phyloP scores from a whole-genome alignment of 2,797 vertebrate species.

The Huso huso region DNA sequence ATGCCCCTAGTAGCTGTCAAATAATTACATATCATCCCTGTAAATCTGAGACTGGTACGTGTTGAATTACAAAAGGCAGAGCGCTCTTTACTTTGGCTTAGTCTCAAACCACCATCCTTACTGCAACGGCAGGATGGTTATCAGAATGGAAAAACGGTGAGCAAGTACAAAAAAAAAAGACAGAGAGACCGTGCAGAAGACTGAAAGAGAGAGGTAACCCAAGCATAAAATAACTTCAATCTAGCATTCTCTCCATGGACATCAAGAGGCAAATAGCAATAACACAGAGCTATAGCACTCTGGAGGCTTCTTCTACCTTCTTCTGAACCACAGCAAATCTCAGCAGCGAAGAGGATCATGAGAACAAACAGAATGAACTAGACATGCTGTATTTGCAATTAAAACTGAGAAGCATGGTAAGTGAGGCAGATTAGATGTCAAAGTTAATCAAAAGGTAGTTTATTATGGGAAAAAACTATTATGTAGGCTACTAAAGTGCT shows the following conservation, averaged over 20 bases:
- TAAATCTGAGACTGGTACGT: too few species aligned
- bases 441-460: conserved; percentile 1
- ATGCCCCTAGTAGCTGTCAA: too few species aligned
- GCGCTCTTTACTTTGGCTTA: conserved; percentile 17
- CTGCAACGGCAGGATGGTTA: conserved; percentile 52
- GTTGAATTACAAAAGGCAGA: too few species aligned
- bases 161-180: conserved; percentile 20
- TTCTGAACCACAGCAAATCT: conserved; percentile 59
- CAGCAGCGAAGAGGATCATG: conserved; percentile 42
- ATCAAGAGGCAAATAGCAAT: conserved; percentile 60
- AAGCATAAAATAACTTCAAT: conserved; percentile 70
- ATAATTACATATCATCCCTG: too few species aligned
- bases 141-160: conserved; percentile 42
- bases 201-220: conserved; percentile 59
- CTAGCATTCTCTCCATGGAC: conserved; percentile 57
- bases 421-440: neutral
- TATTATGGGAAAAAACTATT: neutral
- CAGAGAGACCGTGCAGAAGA: conserved; percentile 65
- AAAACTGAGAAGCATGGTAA: conserved; percentile 37
- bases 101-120: conserved; percentile 43
- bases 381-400: conserved; percentile 21
- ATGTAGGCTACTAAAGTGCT: too few species aligned
- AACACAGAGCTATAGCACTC: conserved; percentile 25
- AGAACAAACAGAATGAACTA: conserved; percentile 28
- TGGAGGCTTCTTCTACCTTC: conserved; percentile 32